Evolutionary conservation across 1,140 invertebrate species (phyloP).

Genomic region (Bombus sibiricus): DNA sequence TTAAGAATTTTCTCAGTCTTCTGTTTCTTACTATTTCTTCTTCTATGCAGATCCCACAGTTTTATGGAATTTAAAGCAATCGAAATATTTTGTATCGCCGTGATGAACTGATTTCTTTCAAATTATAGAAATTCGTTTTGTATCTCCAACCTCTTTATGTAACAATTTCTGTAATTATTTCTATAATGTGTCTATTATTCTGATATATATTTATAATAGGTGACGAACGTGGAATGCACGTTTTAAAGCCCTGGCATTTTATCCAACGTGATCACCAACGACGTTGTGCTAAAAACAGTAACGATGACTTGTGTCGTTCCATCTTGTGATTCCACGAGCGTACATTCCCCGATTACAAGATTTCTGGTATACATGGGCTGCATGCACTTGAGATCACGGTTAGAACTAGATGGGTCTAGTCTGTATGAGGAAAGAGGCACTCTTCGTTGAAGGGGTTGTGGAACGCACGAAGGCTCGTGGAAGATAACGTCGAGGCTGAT

Average conservation of each 20-base stretch:
- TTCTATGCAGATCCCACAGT: background rate
- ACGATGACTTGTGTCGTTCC: conserved; percentile 17
- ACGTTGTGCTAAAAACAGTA: background rate
- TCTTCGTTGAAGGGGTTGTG: conserved; percentile 10
- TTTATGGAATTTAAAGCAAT: background rate
- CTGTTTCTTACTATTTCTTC: too few species aligned
- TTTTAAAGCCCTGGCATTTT: background rate
- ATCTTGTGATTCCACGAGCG: background rate
- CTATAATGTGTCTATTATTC: too few species aligned
- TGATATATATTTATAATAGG: background rate
- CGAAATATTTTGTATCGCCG: background rate
- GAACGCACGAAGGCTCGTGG: conserved; percentile 22
- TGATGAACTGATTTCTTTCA: background rate
- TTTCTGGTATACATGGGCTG: background rate
- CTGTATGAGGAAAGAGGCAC: background rate
- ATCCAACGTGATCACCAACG: background rate
- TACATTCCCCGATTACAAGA: background rate
- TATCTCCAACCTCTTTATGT: background rate
- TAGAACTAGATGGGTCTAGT: background rate
- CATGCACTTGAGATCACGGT: background rate
- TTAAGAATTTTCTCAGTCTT: too few species aligned
- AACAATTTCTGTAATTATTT: background rate
- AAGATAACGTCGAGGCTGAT: conserved; percentile 52
- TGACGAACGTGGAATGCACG: background rate
- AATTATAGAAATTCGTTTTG: background rate